phyloP scores from a whole-genome alignment of 2,888 invertebrate species.

The Deroplatys truncata region DNA sequence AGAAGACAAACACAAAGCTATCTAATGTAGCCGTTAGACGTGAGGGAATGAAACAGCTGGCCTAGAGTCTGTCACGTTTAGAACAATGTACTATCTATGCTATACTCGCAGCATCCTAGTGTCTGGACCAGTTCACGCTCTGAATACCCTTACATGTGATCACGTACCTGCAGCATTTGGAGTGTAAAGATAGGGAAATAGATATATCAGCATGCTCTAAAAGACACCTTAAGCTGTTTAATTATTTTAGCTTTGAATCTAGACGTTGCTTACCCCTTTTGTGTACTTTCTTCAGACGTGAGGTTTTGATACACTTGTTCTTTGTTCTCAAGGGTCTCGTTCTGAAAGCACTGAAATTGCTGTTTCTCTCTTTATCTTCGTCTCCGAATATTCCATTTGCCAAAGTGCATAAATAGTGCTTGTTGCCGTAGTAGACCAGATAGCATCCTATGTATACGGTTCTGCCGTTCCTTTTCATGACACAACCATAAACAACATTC shows the following conservation, averaged over 20 bases:
- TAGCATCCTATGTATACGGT: too few relatives aligned
- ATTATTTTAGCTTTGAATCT: not conserved
- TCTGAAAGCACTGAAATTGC: too few relatives aligned
- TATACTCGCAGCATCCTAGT: not conserved
- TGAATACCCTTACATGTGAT: not conserved
- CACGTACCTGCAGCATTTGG: not conserved
- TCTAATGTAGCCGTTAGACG: not conserved
- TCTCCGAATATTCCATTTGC: too few relatives aligned
- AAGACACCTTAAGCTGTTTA: not conserved
- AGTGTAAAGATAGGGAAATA: not conserved
- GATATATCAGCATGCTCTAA: not conserved
- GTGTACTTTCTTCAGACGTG: not conserved
- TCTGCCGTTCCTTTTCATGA: too few relatives aligned
- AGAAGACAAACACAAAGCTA: not conserved
- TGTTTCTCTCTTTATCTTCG: too few relatives aligned
- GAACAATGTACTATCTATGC: not conserved
- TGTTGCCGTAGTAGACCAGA: too few relatives aligned
- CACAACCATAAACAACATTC: too few relatives aligned
- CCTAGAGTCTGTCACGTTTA: not conserved
- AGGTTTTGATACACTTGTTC: too few relatives aligned
- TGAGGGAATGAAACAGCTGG: not conserved
- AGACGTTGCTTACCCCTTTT: not conserved
- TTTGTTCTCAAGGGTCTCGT: too few relatives aligned
- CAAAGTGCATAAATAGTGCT: too few relatives aligned
- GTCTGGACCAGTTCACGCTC: not conserved